A percentile compares a stretch with the other conserved stretches of the same genome.
phyloP scores from a whole-genome alignment of 2,888 invertebrate genomes.

The Seira ritae region DNA sequence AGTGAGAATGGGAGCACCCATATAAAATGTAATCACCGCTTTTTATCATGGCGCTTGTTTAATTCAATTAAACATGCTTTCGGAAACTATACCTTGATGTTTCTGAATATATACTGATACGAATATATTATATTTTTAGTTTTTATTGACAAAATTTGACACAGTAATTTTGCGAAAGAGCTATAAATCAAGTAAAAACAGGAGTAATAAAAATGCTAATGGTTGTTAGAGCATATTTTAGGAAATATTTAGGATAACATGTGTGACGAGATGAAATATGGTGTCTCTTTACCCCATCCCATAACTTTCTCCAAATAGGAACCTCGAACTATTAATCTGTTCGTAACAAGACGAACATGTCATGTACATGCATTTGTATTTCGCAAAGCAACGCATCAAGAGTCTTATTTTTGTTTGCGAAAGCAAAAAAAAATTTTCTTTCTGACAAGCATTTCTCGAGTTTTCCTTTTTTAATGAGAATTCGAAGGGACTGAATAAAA shows the following conservation, averaged over 20 bases:
- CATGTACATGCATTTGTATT: neutral
- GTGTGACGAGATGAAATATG: conserved; percentile 59
- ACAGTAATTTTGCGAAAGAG: too few relatives aligned
- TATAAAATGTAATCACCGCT: neutral
- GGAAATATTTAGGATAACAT: conserved; percentile 39
- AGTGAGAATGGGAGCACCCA: conserved; percentile 27
- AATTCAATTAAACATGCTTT: conserved; percentile 12
- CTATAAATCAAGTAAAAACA: neutral
- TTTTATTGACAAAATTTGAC: too few relatives aligned
- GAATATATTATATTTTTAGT: too few relatives aligned
- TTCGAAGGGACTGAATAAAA: neutral
- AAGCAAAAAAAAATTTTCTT: neutral
- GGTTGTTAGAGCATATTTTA: neutral
- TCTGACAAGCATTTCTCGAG: neutral
- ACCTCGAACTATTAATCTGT: neutral
- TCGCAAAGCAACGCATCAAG: neutral
- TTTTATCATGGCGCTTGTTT: conserved; percentile 11
- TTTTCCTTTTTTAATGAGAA: conserved; percentile 11
- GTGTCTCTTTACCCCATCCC: too few relatives aligned
- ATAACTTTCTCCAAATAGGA: neutral
- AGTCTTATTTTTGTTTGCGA: neutral
- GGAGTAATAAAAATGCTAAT: conserved; percentile 8
- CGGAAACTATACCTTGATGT: too few relatives aligned
- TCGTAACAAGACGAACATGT: too few relatives aligned
- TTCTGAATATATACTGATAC: too few relatives aligned